A percentile compares a stretch with the other conserved stretches of the same genome.
These are phyloP conservation scores for Nasonia vitripennis DNA, from an alignment of 1,140 invertebrate genomes.

Conservation along the genomic window DNA sequence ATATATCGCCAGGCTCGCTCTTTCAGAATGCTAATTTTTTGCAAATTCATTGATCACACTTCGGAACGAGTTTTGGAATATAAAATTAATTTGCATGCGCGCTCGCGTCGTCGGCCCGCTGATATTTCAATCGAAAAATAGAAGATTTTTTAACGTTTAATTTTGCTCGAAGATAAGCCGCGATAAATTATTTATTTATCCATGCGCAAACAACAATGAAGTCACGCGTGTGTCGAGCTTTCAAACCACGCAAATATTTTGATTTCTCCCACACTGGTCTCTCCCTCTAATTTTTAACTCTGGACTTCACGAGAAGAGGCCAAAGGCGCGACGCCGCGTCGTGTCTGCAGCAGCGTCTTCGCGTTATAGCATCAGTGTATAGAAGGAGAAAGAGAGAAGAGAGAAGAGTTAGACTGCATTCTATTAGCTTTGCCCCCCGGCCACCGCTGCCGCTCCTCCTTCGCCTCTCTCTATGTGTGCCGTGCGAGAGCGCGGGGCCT, in stretches of 20 bases:
- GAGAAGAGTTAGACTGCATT: slow-evolving; percentile 27
- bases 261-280: slow-evolving; percentile 11
- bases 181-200: too few species aligned
- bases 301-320: neutral
- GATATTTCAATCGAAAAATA: neutral
- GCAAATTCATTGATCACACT: neutral
- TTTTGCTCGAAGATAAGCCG: too few species aligned
- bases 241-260: slow-evolving; percentile 6
- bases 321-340: neutral
- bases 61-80: neutral
- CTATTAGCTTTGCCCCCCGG: slow-evolving; percentile 31
- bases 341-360: neutral
- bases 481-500: neutral
- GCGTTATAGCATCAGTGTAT: neutral
- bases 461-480: neutral
- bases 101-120: neutral
- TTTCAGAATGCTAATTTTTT: neutral
- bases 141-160: too few species aligned
- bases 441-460: neutral
- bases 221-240: too few species aligned
- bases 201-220: too few species aligned
- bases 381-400: neutral
- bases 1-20: neutral
- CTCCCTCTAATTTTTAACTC: neutral
- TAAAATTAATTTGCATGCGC: neutral